A percentile compares a stretch with the other conserved stretches of the same genome.
phyloP scores from a whole-genome alignment of 1,140 invertebrate species.

The Zaprionus vittiger region DNA sequence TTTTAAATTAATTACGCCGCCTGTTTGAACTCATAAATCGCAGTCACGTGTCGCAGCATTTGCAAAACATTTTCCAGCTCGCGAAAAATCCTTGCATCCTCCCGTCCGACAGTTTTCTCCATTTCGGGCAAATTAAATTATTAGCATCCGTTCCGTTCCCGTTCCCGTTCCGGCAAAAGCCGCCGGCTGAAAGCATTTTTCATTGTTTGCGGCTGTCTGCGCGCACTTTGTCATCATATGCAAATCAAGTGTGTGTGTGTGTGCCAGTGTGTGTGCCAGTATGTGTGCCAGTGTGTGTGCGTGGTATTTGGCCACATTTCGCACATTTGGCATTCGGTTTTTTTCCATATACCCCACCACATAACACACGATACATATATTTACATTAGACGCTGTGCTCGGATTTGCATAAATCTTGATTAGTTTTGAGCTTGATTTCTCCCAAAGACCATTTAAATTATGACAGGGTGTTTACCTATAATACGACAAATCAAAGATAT shows the following conservation, averaged over 20 bases:
- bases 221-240: conserved; percentile 71
- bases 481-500: not conserved
- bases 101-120: not conserved
- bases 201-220: conserved; percentile 81
- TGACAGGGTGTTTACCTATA: not conserved
- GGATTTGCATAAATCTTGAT: conserved; percentile 78
- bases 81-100: conserved; percentile 41
- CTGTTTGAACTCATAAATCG: conserved; percentile 69
- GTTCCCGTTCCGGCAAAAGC: conserved; percentile 28
- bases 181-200: conserved; percentile 69
- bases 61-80: conserved; percentile 5
- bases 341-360: conserved; percentile 53
- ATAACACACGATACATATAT: conserved; percentile 57
- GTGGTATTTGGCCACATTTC: conserved; percentile 45
- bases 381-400: conserved; percentile 56
- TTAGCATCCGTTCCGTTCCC: not conserved
- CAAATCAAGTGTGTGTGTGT: conserved; percentile 48
- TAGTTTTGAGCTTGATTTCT: conserved; percentile 33
- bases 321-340: conserved; percentile 76
- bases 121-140: conserved; percentile 65
- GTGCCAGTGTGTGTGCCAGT: conserved; percentile 8
- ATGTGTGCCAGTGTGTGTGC: conserved; percentile 15
- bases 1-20: conserved; percentile 63
- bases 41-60: conserved; percentile 63
- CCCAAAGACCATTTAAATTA: not conserved